Evolutionary conservation across 2,797 vertebrate genomes (phyloP).

Genomic region (Phalloptychus januarius): DNA sequence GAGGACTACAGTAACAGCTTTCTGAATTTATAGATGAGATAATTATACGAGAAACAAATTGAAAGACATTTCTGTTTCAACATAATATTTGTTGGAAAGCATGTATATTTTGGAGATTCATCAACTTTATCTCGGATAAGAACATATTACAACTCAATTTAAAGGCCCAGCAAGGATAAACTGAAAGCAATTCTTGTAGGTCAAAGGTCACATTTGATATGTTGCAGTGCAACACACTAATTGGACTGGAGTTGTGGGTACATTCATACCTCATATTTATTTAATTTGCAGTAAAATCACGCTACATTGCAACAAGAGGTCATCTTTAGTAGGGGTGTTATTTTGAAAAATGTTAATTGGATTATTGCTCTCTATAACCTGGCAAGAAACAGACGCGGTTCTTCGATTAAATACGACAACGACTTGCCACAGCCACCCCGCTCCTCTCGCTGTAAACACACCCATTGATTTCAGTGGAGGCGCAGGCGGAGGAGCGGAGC

Average conservation of each 20-base stretch:
- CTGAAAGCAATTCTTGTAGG: background rate
- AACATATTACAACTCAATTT: background rate
- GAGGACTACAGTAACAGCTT: background rate
- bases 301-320: background rate
- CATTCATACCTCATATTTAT: background rate
- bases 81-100: background rate
- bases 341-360: background rate
- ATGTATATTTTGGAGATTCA: background rate
- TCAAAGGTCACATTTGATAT: background rate
- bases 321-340: background rate
- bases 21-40: background rate
- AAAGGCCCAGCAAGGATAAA: background rate
- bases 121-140: background rate
- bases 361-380: background rate
- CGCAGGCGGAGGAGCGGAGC: constrained; percentile 43
- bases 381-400: background rate
- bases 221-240: background rate
- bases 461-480: constrained; percentile 61
- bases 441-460: constrained; percentile 70
- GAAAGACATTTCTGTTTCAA: background rate
- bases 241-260: background rate
- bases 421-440: background rate
- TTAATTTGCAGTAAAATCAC: background rate
- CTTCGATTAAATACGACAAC: background rate
- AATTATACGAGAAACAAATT: background rate